These are phyloP conservation scores for Cydia strobilella DNA, from an alignment of 1,140 invertebrate species.

Conservation along the genomic window DNA sequence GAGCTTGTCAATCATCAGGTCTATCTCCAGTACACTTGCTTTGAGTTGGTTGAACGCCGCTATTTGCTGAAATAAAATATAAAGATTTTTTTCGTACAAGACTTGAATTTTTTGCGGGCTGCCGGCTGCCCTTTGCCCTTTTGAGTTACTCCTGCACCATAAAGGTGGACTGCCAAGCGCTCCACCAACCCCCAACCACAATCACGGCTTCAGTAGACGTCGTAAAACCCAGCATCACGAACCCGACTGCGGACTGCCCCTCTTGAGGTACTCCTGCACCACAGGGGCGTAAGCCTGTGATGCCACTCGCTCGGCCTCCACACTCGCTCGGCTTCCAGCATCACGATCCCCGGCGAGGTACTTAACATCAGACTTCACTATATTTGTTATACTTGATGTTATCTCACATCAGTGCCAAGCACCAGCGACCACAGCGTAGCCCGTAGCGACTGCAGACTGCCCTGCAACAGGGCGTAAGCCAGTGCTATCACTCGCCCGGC, in stretches of 20 bases:
- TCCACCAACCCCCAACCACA: neutral
- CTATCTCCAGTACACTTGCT: constrained; percentile 91
- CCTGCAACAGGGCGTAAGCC: constrained; percentile 88
- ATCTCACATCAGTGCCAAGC: constrained; percentile 87
- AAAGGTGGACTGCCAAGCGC: no score
- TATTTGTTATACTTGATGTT: constrained; percentile 79
- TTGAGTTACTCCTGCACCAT: constrained; percentile 22
- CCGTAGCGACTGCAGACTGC: constrained; percentile 88
- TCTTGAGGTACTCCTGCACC: constrained; percentile 92
- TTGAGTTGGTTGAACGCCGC: constrained; percentile 92
- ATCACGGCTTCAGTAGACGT: no score
- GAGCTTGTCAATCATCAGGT: constrained; percentile 95
- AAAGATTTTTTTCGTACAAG: no score
- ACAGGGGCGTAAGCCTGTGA: constrained; percentile 86
- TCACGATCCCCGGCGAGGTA: no score
- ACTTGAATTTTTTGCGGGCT: no score
- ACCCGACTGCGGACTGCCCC: constrained; percentile 90
- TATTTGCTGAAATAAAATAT: constrained; percentile 83
- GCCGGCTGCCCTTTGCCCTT: no score
- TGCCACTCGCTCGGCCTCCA: constrained; percentile 84
- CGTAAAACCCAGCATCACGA: no score
- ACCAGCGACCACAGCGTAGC: constrained; percentile 91
- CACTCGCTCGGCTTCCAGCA: constrained; percentile 85
- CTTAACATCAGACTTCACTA: no score
- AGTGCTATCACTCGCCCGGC: constrained; percentile 84